Base-by-base conservation (phyloP, 2,888 invertebrate species). In the Athalia cordata region DNA sequence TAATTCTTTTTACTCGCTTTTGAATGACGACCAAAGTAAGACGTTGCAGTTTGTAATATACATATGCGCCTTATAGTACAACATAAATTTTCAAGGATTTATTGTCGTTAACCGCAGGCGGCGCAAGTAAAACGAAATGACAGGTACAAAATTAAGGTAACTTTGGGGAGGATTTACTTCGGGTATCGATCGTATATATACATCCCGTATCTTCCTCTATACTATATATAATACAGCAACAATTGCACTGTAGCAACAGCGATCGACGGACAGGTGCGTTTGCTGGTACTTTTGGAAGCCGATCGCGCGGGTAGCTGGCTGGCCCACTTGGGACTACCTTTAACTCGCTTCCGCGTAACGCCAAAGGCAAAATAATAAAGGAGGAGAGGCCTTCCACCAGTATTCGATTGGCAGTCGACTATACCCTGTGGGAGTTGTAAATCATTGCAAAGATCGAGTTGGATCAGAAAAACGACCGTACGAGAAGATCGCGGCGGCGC, bases 261-360 rank as follows among this genome's bases (percentile, higher is more conserved):
- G 43, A 83, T 81, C 81, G 80, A 65, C 76, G 65, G 80, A 80
- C 83, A 82, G 83, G 82, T 83, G 77, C 59, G 49, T 77, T 66
- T 66, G 66, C 77, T 52, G 77, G 77, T 77, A 67, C 77, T 75
- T 75, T 52, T 64, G 29, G 72, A 15, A 45, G 45, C 72, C 72
- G 47, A 59, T 72, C 9, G 4, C 15, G 8, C n/a, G 61, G n/a
- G 3, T 45, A 43, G 45, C 9, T 45, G 70, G 45, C 70, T 57
- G 70, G 57, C 70, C 59, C 70, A 47, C 70, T 70, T 70, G 70
- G 70, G 29, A 57, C 47, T 15, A 62, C 62, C 62, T 13, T 62
- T 15, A 15, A 55, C 55, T 15, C 62, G 62, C 7, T 11, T 55
- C 55, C 29, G 7, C 68, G 68, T 68, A 68, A 55, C 9, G 55